phyloP scores from a whole-genome alignment of 2,888 invertebrate genomes.

The Diloba caeruleocephala region DNA sequence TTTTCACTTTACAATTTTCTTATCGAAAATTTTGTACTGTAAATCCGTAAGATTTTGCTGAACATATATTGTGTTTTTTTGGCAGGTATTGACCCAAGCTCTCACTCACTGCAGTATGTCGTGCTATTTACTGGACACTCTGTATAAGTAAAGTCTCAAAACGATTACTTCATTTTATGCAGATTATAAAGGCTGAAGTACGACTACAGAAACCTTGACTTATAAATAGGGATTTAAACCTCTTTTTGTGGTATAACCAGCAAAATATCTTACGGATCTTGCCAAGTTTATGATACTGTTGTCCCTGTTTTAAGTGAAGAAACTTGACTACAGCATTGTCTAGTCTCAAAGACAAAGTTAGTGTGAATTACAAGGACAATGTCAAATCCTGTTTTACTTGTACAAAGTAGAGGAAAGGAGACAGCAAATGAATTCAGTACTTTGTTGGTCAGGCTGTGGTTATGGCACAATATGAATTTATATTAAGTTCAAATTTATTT shows the following conservation, averaged over 20 bases:
- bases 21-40: too few relatives aligned
- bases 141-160: background rate
- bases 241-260: conserved; percentile 14
- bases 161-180: background rate
- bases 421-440: conserved; percentile 13
- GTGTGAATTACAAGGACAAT: conserved; percentile 28
- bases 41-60: too few relatives aligned
- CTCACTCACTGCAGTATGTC: too few relatives aligned
- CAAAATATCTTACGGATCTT: conserved; percentile 22
- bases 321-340: conserved; percentile 41
- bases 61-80: too few relatives aligned
- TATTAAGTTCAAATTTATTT: background rate
- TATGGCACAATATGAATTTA: background rate
- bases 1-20: too few relatives aligned
- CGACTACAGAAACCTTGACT: background rate
- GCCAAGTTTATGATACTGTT: conserved; percentile 33
- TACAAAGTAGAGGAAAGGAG: conserved; percentile 14
- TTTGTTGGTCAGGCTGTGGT: conserved; percentile 27
- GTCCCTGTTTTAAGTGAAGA: conserved; percentile 28
- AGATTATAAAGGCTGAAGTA: background rate
- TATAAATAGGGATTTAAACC: background rate
- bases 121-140: too few relatives aligned
- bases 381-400: conserved; percentile 13
- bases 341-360: conserved; percentile 35
- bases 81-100: too few relatives aligned